Percentiles rank a stretch among this genome's conserved stretches.
Conservation (phyloP, 2,797 vertebrate genomes). For the Enteromius fasciolatus region DNA sequence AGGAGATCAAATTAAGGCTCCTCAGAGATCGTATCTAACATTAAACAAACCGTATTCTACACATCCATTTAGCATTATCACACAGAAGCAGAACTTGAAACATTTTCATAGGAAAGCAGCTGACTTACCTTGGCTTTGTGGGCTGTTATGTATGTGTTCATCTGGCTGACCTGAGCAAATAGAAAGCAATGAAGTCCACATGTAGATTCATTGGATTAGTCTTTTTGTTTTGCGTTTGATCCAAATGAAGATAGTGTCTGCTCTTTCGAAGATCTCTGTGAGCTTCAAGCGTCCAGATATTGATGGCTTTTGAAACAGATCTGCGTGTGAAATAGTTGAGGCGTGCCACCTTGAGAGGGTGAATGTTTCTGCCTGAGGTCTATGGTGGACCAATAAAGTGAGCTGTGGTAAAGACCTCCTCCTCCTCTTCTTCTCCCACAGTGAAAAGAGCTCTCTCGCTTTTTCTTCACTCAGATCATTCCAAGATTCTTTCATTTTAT, state of each 20-base stretch:
- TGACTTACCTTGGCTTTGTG: slow-evolving; percentile 69
- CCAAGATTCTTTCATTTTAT: slow-evolving; percentile 2
- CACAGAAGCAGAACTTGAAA: not conserved
- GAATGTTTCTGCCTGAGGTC: slow-evolving; percentile 11
- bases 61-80: not conserved
- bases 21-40: not conserved
- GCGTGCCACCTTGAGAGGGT: slow-evolving; percentile 11
- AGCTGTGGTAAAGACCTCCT: slow-evolving; percentile 43
- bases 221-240: slow-evolving; percentile 40
- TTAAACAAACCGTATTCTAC: slow-evolving; percentile 6
- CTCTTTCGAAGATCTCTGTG: slow-evolving; percentile 28
- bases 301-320: not conserved
- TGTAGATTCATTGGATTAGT: slow-evolving; percentile 65
- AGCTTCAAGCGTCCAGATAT: not conserved
- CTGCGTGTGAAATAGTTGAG: not conserved
- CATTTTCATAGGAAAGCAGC: not conserved
- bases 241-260: slow-evolving; percentile 33
- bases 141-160: slow-evolving; percentile 69
- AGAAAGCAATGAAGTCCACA: slow-evolving; percentile 64
- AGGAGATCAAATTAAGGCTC: not conserved
- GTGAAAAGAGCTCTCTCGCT: slow-evolving; percentile 17
- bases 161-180: slow-evolving; percentile 67
- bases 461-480: slow-evolving; percentile 3
- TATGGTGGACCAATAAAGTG: slow-evolving; percentile 16
- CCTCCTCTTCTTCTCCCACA: slow-evolving; percentile 33